phyloP scores from a whole-genome alignment of 2,888 invertebrate species.

The Micoletzkya japonica region DNA sequence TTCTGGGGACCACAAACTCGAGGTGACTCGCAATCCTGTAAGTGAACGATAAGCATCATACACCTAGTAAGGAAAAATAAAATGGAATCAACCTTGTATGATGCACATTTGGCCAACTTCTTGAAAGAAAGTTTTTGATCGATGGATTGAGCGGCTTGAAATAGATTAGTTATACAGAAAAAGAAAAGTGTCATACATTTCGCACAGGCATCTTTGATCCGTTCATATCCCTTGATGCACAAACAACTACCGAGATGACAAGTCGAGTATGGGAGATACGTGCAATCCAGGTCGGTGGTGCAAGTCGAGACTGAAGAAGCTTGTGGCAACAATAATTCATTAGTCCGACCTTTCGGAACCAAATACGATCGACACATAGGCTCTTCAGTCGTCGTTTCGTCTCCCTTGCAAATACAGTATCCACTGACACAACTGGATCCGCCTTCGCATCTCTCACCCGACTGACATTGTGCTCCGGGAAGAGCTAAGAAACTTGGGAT shows the following conservation, averaged over 20 bases:
- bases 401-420: conserved; percentile 32
- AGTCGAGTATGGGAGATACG: conserved; percentile 15
- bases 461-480: conserved; percentile 31
- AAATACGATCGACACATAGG: not conserved
- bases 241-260: conserved; percentile 4
- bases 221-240: conserved; percentile 15
- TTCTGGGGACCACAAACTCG: conserved; percentile 32
- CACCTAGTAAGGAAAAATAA: too few species aligned
- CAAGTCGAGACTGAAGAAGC: conserved; percentile 15
- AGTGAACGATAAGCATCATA: not conserved
- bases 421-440: conserved; percentile 30
- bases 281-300: conserved; percentile 16
- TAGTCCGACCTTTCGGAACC: not conserved
- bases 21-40: conserved; percentile 34
- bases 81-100: conserved; percentile 1
- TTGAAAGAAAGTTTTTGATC: not conserved
- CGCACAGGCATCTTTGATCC: conserved; percentile 21
- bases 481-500: conserved; percentile 29
- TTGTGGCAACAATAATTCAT: not conserved
- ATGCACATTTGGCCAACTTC: conserved; percentile 15
- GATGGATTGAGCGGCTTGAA: not conserved
- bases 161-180: not conserved
- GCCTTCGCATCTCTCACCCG: conserved; percentile 29
- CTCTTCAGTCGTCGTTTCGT: not conserved
- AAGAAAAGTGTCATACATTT: not conserved